Evolutionary conservation across 2,888 invertebrate species (phyloP).

Genomic region (Laspeyria flexula): DNA sequence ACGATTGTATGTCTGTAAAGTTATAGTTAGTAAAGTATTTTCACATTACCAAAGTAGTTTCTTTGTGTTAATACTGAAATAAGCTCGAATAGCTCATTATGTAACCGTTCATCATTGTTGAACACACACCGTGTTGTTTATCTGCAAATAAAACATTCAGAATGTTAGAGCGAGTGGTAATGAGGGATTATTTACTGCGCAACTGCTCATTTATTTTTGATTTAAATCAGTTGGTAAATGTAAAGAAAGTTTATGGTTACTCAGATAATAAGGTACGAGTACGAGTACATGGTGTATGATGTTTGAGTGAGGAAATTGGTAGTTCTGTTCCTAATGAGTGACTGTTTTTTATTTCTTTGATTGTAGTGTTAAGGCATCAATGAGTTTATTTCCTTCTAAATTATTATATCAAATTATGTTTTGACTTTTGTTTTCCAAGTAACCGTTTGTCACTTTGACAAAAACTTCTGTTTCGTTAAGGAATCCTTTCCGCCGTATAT

Average conservation of each 20-base stretch:
- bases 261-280: constrained; percentile 1
- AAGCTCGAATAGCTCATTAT: constrained; percentile 33
- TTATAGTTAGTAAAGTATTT: constrained; percentile 27
- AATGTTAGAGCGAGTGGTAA: constrained; percentile 19
- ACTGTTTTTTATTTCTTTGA: too few species aligned
- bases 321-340: too few species aligned
- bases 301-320: constrained; percentile 3
- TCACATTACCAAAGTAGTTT: constrained; percentile 44
- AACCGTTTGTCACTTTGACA: too few species aligned
- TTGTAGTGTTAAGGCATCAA: too few species aligned
- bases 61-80: constrained; percentile 44
- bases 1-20: neutral
- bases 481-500: too few species aligned
- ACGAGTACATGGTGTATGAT: neutral
- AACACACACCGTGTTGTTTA: constrained; percentile 13
- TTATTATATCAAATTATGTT: too few species aligned
- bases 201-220: constrained; percentile 15
- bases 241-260: constrained; percentile 16
- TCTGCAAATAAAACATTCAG: constrained; percentile 28
- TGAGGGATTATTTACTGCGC: constrained; percentile 21
- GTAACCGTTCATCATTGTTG: constrained; percentile 27
- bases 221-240: constrained; percentile 19
- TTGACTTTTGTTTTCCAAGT: too few species aligned
- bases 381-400: too few species aligned
- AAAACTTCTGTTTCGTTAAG: too few species aligned